Evolutionary conservation across 2,888 invertebrate genomes (phyloP), one percentile per base, ranked within the genome.

Genomic region (Apodemia hepburni): DNA sequence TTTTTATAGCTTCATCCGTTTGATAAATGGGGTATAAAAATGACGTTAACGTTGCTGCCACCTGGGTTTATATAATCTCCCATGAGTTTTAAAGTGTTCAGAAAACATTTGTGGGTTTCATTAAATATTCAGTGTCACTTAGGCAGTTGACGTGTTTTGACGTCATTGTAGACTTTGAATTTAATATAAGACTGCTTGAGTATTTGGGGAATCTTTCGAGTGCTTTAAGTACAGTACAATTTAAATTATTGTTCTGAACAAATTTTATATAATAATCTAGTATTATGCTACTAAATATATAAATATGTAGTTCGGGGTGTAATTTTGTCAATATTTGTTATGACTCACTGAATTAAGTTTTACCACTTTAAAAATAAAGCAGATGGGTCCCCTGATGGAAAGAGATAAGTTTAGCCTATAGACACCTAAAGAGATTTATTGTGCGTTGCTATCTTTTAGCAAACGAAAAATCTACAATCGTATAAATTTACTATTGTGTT

Each of bases 1-100:
- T 27, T 27, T 54, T 54, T 29, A 54, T 15, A 54, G 54, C 54
- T 54, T 61, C 33, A 61, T 49, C 49, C 33, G 17, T 60, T 61
- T 61, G 57, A 61, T 61, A 42, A 61, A 61, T 61, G 42, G 61
- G n/a, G 54, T 42, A 42, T 61, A 57, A 61, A 61, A 57, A 61
- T 35, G 61, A 61, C 51, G 54, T 35, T 51, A 35, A 54, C 22
- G 22, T n/a, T 7, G 38, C 15, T 15, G 54, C 61, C 61, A 61
- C 61, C 61, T 61, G 61, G 38, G 61, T 47, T 61, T 42, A 27
- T 17, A 61, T 38, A 38, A 3, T 12, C 54, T 35, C 35, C 51
- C 54, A 29, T 22, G 54, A 35, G 51, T 54, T 61, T 51, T 61
- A 54, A 61, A 51, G 38, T 54, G 38, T 22, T 38, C 61, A 38